Evolutionary conservation across 2,888 invertebrate genomes (phyloP).

Genomic region (Liopterus haemorrhoidalis): DNA sequence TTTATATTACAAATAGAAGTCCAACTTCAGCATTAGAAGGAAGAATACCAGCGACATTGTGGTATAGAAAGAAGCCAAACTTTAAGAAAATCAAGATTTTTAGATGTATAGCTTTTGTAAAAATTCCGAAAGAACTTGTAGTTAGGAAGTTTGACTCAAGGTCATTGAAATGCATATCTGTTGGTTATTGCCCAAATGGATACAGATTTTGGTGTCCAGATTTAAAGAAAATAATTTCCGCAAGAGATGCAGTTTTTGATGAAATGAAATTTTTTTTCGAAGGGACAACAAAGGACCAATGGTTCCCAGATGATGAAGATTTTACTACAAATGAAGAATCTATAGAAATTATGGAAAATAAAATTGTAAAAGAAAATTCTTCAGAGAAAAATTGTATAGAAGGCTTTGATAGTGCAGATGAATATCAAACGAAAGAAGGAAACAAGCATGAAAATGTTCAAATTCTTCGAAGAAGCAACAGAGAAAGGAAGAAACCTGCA

Average conservation of each 20-base stretch:
- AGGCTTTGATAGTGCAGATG: not conserved
- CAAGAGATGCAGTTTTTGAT: not conserved
- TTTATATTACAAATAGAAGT: not conserved
- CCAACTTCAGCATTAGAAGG: slow-evolving; percentile 1
- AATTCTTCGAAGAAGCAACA: not conserved
- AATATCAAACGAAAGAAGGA: too few relatives aligned
- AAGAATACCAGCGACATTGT: slow-evolving; percentile 20
- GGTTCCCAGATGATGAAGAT: too few relatives aligned
- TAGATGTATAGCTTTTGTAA: slow-evolving; percentile 30
- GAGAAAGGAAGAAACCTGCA: not conserved
- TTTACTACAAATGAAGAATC: not conserved
- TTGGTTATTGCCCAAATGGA: slow-evolving; percentile 11
- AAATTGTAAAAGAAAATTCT: not conserved
- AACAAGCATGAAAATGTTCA: not conserved
- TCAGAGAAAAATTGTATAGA: not conserved
- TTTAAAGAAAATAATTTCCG: too few relatives aligned
- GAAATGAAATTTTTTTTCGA: not conserved
- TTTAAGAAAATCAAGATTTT: slow-evolving; percentile 29
- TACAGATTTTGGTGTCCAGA: slow-evolving; percentile 7
- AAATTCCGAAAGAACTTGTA: slow-evolving; percentile 3
- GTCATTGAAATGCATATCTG: slow-evolving; percentile 17
- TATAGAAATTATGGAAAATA: not conserved
- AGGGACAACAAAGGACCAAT: not conserved
- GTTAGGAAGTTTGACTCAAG: slow-evolving; percentile 26
- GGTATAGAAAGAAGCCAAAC: slow-evolving; percentile 29